A percentile compares a stretch with the other conserved stretches of the same genome.
Evolutionary conservation across 1,140 invertebrate species (phyloP).

Genomic region (Bombus sylvicola): DNA sequence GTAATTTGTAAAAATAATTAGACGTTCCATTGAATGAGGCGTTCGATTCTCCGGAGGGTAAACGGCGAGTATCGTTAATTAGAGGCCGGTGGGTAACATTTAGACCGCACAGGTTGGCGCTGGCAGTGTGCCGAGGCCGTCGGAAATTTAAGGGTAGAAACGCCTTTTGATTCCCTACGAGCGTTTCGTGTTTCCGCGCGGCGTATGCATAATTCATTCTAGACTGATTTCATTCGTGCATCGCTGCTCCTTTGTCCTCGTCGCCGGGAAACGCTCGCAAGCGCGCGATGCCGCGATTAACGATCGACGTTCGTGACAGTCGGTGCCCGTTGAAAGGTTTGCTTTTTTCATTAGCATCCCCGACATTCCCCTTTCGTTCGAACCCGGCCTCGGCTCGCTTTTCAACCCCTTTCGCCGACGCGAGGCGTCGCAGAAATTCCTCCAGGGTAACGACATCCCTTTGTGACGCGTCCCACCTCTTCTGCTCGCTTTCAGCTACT

Average conservation of each 20-base stretch:
- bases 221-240: constrained; percentile 15
- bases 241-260: neutral
- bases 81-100: constrained; percentile 8
- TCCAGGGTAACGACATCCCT: neutral
- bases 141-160: constrained; percentile 26
- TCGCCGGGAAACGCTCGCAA: neutral
- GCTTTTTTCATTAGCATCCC: neutral
- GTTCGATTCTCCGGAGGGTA: neutral
- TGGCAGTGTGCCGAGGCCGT: constrained; percentile 20
- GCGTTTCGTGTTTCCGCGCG: neutral
- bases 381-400: neutral
- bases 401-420: neutral
- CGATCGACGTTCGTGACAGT: neutral
- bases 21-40: neutral
- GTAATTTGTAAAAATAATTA: neutral
- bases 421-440: neutral
- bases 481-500: neutral
- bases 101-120: neutral
- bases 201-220: constrained; percentile 43
- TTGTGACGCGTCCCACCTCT: neutral
- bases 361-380: neutral
- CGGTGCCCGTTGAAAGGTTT: neutral
- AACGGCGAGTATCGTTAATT: constrained; percentile 16
- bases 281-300: neutral
- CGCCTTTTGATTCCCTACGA: constrained; percentile 23